Base-by-base conservation (phyloP, 2,888 invertebrate species). In the Eurois occulta region DNA sequence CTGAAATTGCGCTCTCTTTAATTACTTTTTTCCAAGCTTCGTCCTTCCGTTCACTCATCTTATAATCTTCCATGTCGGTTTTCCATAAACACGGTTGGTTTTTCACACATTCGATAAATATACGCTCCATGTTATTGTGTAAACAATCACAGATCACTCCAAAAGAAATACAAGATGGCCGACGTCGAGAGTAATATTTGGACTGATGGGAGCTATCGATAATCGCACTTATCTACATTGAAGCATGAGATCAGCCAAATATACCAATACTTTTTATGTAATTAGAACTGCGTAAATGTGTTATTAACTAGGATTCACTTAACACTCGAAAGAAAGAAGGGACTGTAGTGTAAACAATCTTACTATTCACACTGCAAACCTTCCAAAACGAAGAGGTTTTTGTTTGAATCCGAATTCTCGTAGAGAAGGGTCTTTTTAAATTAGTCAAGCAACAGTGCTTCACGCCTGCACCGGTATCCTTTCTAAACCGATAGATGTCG, bases 81-180 rank as follows among this genome's bases (percentile, higher is more conserved):
- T 79, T 81, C 79, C 79, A 79, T 55, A 79, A 79, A 68, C 79
- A 79, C 35, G 79, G 82, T 32, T 79, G 79, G 32, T 79, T 75
- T 76, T 79, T 79, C n/a, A 79, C 79, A 68, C 82, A 81, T 81
- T 79, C 79, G 35, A 79, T 79, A 68, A 79, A 79, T 64, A 81
- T 55, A 67, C 67, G 79, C 55, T 79, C 79, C 79, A 79, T 79
- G n/a, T 41, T 81, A 32, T 43, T 52, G 75, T 52, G 75, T 79
- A 75, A 66, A 78, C 75, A 81, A 74, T 81, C 48, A 48, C 48
- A 48, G 24, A 48, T 24, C 52, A 46, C 72, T 80, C 11, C 32
- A 24, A n/a, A 77, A 68, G 21, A 71, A 77, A 74, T 80, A 52
- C 66, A 78, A 81, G 60, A 81, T 78, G 78, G 78, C 75, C 35